Conservation (phyloP, 1,140 invertebrate genomes). For the Eufriesea mexicana region DNA sequence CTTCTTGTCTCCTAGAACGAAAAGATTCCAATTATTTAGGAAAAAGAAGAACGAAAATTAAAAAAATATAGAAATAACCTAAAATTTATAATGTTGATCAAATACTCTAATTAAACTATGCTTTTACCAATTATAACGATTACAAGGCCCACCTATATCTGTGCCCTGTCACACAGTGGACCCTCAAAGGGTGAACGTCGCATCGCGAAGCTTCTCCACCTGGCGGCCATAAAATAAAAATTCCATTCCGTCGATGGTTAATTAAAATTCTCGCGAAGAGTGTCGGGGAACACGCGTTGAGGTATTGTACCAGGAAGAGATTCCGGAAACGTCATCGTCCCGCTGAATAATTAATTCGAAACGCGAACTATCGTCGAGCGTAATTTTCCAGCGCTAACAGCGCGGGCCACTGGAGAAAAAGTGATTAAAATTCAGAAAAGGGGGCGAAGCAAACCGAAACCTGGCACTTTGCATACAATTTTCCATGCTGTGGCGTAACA, state of each 20-base stretch:
- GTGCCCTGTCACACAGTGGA: too few relatives aligned
- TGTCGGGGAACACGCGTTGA: neutral
- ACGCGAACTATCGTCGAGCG: neutral
- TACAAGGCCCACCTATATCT: too few relatives aligned
- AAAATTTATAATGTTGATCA: too few relatives aligned
- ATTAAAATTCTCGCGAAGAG: neutral
- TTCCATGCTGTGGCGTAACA: neutral
- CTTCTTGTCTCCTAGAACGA: too few relatives aligned
- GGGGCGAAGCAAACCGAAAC: neutral
- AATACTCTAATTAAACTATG: too few relatives aligned
- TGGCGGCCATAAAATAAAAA: too few relatives aligned
- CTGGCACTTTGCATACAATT: constrained; percentile 33
- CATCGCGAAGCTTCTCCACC: too few relatives aligned
- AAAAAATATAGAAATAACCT: too few relatives aligned
- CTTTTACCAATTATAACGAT: too few relatives aligned
- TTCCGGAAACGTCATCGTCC: neutral
- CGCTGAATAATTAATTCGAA: constrained; percentile 14
- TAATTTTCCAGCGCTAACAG: neutral
- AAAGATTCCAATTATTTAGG: too few relatives aligned
- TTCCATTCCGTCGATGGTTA: neutral
- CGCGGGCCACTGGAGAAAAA: neutral
- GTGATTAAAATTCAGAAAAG: constrained; percentile 16
- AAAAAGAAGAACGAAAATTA: too few relatives aligned
- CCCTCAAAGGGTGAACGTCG: too few relatives aligned
- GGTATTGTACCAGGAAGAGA: neutral